A percentile compares a stretch with the other conserved stretches of the same genome.
phyloP scores from a whole-genome alignment of 2,888 invertebrate genomes.

The Neria commutata region DNA sequence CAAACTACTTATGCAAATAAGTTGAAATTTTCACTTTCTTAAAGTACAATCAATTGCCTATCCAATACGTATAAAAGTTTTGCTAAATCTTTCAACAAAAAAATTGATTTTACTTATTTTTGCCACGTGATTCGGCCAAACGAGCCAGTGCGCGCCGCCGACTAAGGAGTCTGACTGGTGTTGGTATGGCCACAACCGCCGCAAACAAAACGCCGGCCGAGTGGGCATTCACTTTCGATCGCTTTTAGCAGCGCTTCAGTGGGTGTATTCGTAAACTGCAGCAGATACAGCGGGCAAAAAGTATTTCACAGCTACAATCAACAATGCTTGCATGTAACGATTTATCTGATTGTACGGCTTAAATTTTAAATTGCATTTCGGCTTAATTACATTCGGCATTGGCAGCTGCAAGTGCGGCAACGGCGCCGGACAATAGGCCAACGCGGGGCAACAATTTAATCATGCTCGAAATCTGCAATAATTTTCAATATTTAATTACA shows the following conservation, averaged over 20 bases:
- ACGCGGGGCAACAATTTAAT: neutral
- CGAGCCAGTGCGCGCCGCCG: slow-evolving; percentile 33
- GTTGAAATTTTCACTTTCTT: too few species aligned
- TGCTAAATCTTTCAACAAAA: too few species aligned
- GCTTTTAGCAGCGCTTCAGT: neutral
- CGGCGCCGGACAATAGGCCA: neutral
- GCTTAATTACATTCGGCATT: neutral
- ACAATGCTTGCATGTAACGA: neutral
- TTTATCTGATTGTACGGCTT: slow-evolving; percentile 34
- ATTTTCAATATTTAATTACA: slow-evolving; percentile 1
- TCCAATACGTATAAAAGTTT: too few species aligned
- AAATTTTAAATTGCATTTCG: slow-evolving; percentile 52
- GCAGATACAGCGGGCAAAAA: slow-evolving; percentile 2
- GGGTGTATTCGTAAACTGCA: too few species aligned
- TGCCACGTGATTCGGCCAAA: too few species aligned
- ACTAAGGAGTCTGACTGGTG: slow-evolving; percentile 26
- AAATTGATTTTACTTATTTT: too few species aligned
- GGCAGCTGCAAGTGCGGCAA: too few species aligned
- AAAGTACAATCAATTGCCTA: too few species aligned
- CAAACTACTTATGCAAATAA: too few species aligned
- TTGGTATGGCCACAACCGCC: slow-evolving; percentile 41
- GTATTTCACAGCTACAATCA: neutral
- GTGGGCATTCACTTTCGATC: slow-evolving; percentile 15
- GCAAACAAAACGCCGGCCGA: slow-evolving; percentile 2
- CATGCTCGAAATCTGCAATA: neutral